Percentiles rank a stretch among this genome's conserved stretches.
These are phyloP conservation scores for Picus viridis DNA, from an alignment of 2,797 vertebrate species.

Conservation along the genomic window DNA sequence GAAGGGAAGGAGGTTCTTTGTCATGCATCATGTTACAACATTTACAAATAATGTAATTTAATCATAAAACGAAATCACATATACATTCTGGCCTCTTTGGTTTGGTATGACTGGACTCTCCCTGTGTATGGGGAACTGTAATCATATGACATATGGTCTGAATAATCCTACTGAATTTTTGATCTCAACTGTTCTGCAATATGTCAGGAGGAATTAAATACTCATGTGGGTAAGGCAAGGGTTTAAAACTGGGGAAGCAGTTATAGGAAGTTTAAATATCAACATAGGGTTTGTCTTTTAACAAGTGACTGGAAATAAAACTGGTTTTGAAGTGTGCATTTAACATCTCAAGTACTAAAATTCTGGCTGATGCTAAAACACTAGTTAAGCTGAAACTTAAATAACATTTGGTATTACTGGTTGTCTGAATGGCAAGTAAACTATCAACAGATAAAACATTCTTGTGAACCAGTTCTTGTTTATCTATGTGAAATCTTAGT, in stretches of 20 bases:
- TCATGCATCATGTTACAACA: conserved; percentile 48
- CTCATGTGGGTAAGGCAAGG: not conserved
- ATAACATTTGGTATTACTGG: not conserved
- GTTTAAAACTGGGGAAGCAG: not conserved
- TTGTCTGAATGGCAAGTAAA: not conserved
- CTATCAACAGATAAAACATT: not conserved
- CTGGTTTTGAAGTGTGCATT: not conserved
- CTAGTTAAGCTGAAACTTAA: not conserved
- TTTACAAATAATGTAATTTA: conserved; percentile 53
- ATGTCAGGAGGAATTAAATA: not conserved
- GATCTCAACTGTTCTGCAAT: not conserved
- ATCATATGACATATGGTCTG: not conserved
- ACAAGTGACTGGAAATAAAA: not conserved
- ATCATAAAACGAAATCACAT: conserved; percentile 5
- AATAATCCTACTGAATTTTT: conserved; percentile 5
- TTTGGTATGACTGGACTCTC: not conserved
- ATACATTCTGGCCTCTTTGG: not conserved
- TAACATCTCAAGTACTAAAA: not conserved
- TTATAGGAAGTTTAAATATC: not conserved
- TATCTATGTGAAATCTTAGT: not conserved
- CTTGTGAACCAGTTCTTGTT: not conserved
- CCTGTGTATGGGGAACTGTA: not conserved
- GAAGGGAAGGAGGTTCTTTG: conserved; percentile 62
- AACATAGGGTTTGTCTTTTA: not conserved
- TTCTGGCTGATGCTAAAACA: not conserved